Base-by-base conservation (phyloP, 2,113 vertebrate species). In the Prochilodus magdalenae region DNA sequence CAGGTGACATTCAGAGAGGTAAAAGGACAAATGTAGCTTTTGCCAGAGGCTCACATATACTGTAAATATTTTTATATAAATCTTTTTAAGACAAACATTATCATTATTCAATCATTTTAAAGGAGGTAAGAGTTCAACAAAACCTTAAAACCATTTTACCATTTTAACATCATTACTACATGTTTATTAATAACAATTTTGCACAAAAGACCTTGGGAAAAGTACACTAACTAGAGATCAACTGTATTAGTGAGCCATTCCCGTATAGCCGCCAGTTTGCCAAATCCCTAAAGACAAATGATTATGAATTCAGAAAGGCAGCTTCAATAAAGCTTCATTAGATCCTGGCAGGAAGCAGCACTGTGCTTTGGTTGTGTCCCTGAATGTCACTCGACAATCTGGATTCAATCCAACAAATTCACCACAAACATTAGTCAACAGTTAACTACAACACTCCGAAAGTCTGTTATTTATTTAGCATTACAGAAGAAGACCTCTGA, bases 361-460 rank as follows among this genome's bases (percentile, higher is more conserved):
- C 67, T 83, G 62, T 72, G 49, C 36, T 81, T 76, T 81, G 16
- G 16, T 69, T 16, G 51, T 71, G 30, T n/a, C 77, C 60, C 75
- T 75, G 60, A 84, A 87, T 75, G 81, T 87, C 75, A 83, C 76
- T 63, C 80, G 69, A 71, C 63, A 69, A 57, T n/a, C 77, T 84
- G 77, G 72, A 85, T 85, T 85, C 84, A 85, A 85, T 85, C 77
- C 77, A 75, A 77, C 77, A 75, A 65, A 72, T 73, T 75, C 66
- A 51, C 24, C 26, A 80, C 30, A 55, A 70, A 59, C n/a, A 70
- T 66, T 69, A 40, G 66, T 40, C 10, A 20, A 44, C 3, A 2
- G 66, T 70, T 44, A 20, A 66, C 29, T 66, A 30, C 27, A 16
- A 66, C 22, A 36, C 29, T 22, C 30, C 65, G 36, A 30, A 44